phyloP scores from a whole-genome alignment of 2,113 vertebrate genomes.

The Vanacampus margaritifer region DNA sequence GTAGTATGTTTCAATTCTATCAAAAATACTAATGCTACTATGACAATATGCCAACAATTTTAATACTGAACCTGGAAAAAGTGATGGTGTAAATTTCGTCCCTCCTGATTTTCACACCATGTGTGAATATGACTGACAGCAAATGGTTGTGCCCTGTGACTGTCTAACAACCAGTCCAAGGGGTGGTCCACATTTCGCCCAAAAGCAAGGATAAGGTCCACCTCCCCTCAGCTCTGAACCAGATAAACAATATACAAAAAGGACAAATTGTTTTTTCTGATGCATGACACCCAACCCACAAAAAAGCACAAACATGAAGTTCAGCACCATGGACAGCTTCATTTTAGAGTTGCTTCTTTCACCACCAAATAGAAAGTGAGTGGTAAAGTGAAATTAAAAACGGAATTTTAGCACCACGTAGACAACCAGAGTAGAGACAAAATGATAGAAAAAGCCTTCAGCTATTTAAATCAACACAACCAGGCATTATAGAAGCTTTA shows the following conservation, averaged over 20 bases:
- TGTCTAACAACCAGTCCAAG: too few species aligned
- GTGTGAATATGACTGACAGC: too few species aligned
- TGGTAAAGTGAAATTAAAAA: background rate
- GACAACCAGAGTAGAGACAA: background rate
- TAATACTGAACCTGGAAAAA: too few species aligned
- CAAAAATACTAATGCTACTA: too few species aligned
- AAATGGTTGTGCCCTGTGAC: too few species aligned
- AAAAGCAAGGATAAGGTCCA: too few species aligned
- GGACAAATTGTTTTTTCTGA: background rate
- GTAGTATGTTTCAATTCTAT: too few species aligned
- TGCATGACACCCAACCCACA: background rate
- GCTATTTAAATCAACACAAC: background rate
- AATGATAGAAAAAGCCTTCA: background rate
- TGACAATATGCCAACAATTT: too few species aligned
- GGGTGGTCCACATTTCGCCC: background rate
- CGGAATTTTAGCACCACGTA: background rate
- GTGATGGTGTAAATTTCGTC: too few species aligned
- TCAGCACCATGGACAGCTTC: background rate
- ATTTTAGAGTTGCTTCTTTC: background rate
- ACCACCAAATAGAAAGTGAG: background rate
- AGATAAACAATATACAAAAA: background rate
- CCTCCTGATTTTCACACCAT: background rate
- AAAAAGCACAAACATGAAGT: background rate
- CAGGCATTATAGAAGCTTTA: background rate
- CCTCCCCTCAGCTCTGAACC: background rate